Evolutionary conservation across 2,113 vertebrate species (phyloP).

Genomic region (Neomonachus schauinslandi): DNA sequence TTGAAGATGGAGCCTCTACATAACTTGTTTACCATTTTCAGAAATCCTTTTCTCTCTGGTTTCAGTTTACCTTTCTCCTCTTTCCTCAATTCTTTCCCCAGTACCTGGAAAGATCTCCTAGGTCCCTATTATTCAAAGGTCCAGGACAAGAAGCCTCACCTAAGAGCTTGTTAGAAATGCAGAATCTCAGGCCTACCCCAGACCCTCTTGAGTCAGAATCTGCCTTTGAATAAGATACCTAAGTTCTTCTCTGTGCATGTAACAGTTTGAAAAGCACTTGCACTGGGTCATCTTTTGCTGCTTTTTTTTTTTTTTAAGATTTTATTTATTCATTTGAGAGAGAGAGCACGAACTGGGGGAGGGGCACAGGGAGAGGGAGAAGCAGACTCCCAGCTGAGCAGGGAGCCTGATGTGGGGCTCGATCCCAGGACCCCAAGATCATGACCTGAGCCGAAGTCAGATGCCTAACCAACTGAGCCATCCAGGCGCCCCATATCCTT

Average conservation of each 20-base stretch:
- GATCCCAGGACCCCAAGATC: not conserved
- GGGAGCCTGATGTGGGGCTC: not conserved
- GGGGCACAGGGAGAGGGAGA: not conserved
- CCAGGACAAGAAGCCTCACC: not conserved
- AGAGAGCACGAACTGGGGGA: not conserved
- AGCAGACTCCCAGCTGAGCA: not conserved
- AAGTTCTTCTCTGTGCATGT: not conserved
- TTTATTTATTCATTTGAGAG: not conserved
- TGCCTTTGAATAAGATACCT: not conserved
- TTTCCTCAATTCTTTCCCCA: conserved; percentile 17
- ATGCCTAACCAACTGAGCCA: not conserved
- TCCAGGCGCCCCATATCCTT: not conserved
- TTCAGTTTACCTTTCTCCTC: not conserved
- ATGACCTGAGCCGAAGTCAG: not conserved
- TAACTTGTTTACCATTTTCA: conserved; percentile 32
- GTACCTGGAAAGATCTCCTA: not conserved
- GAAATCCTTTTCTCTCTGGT: conserved; percentile 20
- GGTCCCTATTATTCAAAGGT: not conserved
- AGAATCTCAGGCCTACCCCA: not conserved
- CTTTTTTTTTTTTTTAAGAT: not conserved
- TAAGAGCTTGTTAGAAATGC: not conserved
- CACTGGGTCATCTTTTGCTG: not conserved
- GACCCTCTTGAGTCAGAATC: not conserved
- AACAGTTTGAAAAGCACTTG: conserved; percentile 3
- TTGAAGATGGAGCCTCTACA: not conserved